These are phyloP conservation scores for Drosophila ustulata DNA, from an alignment of 2,888 invertebrate genomes.

Conservation along the genomic window DNA sequence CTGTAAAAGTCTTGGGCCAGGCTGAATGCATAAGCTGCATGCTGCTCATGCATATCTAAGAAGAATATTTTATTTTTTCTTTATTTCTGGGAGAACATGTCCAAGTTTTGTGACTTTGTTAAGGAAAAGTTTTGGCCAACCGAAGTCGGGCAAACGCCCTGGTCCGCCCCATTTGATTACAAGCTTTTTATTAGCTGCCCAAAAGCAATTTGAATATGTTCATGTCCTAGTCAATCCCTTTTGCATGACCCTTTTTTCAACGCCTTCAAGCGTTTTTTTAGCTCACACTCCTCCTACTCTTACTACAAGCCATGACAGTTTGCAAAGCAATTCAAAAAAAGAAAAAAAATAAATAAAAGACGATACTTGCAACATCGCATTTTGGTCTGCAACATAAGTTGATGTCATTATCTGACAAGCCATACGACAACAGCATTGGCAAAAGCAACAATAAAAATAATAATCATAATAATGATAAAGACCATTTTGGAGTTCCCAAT, in stretches of 20 bases:
- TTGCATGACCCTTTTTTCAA: slow-evolving; percentile 50
- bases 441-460: slow-evolving; percentile 17
- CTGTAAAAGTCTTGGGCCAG: slow-evolving; percentile 49
- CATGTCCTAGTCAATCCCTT: slow-evolving; percentile 65
- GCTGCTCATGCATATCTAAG: slow-evolving; percentile 73
- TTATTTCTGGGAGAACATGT: slow-evolving; percentile 46
- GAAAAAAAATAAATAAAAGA: slow-evolving; percentile 10
- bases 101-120: slow-evolving; percentile 71
- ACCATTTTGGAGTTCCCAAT: background rate
- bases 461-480: slow-evolving; percentile 20
- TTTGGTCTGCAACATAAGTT: slow-evolving; percentile 60
- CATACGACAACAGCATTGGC: slow-evolving; percentile 4
- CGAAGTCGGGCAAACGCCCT: slow-evolving; percentile 11
- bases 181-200: slow-evolving; percentile 76
- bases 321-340: slow-evolving; percentile 17
- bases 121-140: slow-evolving; percentile 42
- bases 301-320: slow-evolving; percentile 12
- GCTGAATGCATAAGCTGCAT: slow-evolving; percentile 50
- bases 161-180: slow-evolving; percentile 62
- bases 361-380: slow-evolving; percentile 41
- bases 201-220: slow-evolving; percentile 76
- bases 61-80: slow-evolving; percentile 58
- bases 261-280: slow-evolving; percentile 52
- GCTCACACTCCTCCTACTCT: background rate
- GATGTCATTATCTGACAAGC: slow-evolving; percentile 48